Evolutionary conservation across 2,888 invertebrate genomes (phyloP).

Genomic region (Diloba caeruleocephala): DNA sequence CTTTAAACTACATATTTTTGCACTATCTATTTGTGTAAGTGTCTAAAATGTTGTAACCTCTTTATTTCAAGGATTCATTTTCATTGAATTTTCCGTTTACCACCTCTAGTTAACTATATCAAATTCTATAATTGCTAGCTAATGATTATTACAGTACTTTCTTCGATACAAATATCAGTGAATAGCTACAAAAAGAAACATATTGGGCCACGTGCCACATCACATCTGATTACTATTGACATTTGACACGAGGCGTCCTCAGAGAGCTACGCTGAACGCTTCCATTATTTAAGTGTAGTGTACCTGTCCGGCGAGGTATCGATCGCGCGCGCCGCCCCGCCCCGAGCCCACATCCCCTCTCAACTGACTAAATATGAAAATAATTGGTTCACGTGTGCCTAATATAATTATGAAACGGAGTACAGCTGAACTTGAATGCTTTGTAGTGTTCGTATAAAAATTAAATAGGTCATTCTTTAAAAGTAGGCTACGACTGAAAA

Average conservation of each 20-base stretch:
- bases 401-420: conserved; percentile 62
- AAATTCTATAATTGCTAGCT: conserved; percentile 19
- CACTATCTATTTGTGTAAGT: too few relatives aligned
- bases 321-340: conserved; percentile 63
- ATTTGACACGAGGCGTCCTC: conserved; percentile 68
- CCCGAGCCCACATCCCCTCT: conserved; percentile 59
- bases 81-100: background rate
- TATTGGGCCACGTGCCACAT: conserved; percentile 50
- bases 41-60: conserved; percentile 2
- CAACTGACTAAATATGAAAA: conserved; percentile 72
- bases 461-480: conserved; percentile 38
- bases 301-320: conserved; percentile 70
- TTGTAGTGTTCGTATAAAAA: conserved; percentile 12
- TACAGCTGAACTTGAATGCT: conserved; percentile 50
- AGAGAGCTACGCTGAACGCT: conserved; percentile 66
- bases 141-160: conserved; percentile 40
- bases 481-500: background rate
- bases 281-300: conserved; percentile 82
- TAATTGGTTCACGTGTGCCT: conserved; percentile 70
- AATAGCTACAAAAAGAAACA: conserved; percentile 51
- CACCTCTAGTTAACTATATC: conserved; percentile 14
- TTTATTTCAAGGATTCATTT: conserved; percentile 19
- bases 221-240: conserved; percentile 70
- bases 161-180: conserved; percentile 36
- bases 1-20: background rate